Conservation (phyloP, 2,888 invertebrate genomes). For the Trachelus troglodyta region DNA sequence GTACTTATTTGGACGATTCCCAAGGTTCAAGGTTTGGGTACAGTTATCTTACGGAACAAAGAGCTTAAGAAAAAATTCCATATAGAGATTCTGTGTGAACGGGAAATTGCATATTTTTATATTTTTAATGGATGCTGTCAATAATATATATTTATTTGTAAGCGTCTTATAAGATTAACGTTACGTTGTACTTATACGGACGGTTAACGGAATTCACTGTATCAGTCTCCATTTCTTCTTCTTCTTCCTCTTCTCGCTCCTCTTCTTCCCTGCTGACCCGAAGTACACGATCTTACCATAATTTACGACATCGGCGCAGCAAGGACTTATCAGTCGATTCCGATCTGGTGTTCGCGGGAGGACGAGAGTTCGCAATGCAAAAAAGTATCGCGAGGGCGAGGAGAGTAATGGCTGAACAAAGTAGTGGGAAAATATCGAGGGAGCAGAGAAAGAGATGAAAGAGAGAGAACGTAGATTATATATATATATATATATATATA, state of each 20-base stretch:
- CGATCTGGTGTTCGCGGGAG: background rate
- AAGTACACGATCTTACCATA: conserved; percentile 46
- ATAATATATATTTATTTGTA: background rate
- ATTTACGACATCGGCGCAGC: conserved; percentile 37
- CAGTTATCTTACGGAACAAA: background rate
- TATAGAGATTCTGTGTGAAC: background rate
- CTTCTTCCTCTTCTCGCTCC: conserved; percentile 15
- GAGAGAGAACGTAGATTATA: background rate
- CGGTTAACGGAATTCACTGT: background rate
- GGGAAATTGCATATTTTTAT: background rate
- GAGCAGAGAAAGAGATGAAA: background rate
- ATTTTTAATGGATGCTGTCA: background rate
- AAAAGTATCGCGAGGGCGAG: background rate
- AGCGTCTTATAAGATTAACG: background rate
- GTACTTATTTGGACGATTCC: background rate
- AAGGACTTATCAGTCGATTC: background rate
- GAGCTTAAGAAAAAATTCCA: background rate
- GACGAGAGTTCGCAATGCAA: background rate
- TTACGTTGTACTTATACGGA: background rate
- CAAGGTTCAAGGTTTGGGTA: background rate
- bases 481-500: no score
- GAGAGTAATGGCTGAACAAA: background rate
- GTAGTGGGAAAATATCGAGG: background rate
- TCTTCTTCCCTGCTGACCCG: conserved; percentile 27
- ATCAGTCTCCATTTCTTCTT: background rate